phyloP scores from a whole-genome alignment of 2,113 vertebrate genomes.

The Callorhinus ursinus region DNA sequence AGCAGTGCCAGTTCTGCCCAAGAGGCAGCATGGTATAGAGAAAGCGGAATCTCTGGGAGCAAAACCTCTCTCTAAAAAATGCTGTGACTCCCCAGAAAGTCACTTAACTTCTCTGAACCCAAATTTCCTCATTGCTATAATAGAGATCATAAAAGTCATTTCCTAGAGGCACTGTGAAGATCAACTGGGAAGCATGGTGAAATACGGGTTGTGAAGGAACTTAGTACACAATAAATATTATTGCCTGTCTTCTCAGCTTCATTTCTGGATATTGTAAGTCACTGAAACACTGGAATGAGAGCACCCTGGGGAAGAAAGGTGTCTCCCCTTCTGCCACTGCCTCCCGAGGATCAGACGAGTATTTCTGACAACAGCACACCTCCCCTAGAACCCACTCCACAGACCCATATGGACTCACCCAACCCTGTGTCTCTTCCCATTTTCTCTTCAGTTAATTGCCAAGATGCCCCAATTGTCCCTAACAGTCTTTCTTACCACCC shows the following conservation, averaged over 20 bases:
- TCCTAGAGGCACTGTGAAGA: not conserved
- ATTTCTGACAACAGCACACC: not conserved
- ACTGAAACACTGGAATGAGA: not conserved
- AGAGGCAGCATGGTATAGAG: not conserved
- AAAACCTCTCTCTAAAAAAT: not conserved
- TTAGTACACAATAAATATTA: not conserved
- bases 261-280: not conserved
- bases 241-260: not conserved
- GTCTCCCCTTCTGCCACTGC: not conserved
- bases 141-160: not conserved
- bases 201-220: no score
- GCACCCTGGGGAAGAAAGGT: not conserved
- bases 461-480: not conserved
- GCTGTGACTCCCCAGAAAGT: not conserved
- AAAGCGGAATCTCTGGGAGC: not conserved
- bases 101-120: not conserved
- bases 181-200: not conserved
- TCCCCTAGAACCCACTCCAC: not conserved
- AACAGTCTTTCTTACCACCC: not conserved
- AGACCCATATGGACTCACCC: not conserved
- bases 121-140: not conserved
- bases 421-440: not conserved
- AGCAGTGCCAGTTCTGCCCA: not conserved
- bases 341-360: not conserved
- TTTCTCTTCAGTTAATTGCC: not conserved